A percentile compares a stretch with the other conserved stretches of the same genome.
phyloP scores from a whole-genome alignment of 2,888 invertebrate genomes.

The Lycia hirtaria region DNA sequence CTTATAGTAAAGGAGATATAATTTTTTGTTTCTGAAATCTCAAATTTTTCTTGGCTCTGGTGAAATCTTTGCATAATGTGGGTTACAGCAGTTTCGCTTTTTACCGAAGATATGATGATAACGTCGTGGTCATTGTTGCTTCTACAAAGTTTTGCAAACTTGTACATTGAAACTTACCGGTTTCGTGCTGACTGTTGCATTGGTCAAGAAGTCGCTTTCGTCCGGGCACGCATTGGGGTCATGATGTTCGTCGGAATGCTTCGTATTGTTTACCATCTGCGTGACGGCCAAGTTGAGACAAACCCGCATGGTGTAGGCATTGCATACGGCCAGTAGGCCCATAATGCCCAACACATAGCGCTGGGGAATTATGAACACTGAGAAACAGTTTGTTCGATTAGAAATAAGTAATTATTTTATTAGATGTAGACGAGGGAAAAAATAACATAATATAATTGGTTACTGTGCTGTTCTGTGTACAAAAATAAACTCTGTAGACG shows the following conservation, averaged over 20 bases:
- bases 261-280: constrained; percentile 85
- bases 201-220: constrained; percentile 63
- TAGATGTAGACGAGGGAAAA: too few species aligned
- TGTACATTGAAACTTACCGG: constrained; percentile 61
- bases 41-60: too few species aligned
- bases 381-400: constrained; percentile 56
- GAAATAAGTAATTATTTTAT: constrained; percentile 24
- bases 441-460: too few species aligned
- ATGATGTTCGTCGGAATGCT: constrained; percentile 61
- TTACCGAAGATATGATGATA: too few species aligned
- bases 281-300: constrained; percentile 90
- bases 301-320: constrained; percentile 91
- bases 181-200: constrained; percentile 67
- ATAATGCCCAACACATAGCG: constrained; percentile 89
- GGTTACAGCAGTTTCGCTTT: too few species aligned
- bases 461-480: too few species aligned
- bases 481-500: not conserved
- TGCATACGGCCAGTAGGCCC: constrained; percentile 90
- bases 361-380: constrained; percentile 88
- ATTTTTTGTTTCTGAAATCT: too few species aligned
- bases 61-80: too few species aligned
- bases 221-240: constrained; percentile 76
- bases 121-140: too few species aligned
- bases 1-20: too few species aligned
- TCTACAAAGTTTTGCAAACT: not conserved